These are phyloP conservation scores for Heteronetta atricapilla DNA, from an alignment of 2,113 vertebrate genomes.

Conservation along the genomic window DNA sequence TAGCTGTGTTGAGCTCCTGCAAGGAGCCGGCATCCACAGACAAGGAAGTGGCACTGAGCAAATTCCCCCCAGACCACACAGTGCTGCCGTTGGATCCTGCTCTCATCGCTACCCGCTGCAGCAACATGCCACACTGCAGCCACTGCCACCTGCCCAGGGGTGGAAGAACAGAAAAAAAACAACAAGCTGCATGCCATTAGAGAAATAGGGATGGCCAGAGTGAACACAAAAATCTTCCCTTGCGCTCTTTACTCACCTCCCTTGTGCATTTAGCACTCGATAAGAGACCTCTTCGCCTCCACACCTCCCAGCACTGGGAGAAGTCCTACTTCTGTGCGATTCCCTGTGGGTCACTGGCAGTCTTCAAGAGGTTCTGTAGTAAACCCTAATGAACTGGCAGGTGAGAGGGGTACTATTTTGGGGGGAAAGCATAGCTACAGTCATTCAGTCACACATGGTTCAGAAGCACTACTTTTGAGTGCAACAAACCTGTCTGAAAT, in stretches of 20 bases:
- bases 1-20: constrained; percentile 19
- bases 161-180: not conserved
- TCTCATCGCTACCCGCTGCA: not conserved
- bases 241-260: fast-evolving
- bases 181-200: not conserved
- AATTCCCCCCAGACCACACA: not conserved
- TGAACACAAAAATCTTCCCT: not conserved
- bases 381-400: not conserved
- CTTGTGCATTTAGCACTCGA: fast-evolving
- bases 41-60: constrained; percentile 6
- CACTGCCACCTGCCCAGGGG: not conserved
- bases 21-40: not conserved
- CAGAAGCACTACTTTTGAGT: not conserved
- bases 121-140: not conserved
- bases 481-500: not conserved
- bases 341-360: not conserved
- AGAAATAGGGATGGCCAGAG: not conserved
- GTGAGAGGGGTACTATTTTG: not conserved
- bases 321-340: not conserved
- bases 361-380: not conserved
- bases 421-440: not conserved
- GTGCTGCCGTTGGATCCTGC: not conserved
- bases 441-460: not conserved
- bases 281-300: not conserved
- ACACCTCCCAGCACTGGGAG: not conserved